Evolutionary conservation across 2,797 vertebrate genomes (phyloP).

Genomic region (Adelosebastes latens): DNA sequence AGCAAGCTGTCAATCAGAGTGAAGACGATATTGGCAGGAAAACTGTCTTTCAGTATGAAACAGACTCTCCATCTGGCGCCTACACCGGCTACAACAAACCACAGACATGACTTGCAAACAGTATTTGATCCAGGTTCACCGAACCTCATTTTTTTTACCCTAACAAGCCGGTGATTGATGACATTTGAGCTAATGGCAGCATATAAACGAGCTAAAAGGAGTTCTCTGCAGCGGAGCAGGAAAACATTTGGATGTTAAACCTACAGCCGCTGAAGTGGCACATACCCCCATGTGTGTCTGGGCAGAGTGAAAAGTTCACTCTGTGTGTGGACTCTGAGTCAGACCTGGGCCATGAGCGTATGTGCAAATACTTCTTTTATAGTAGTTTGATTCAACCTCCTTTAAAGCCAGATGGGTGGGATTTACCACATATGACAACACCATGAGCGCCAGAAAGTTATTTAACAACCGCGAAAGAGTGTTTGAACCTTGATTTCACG

Average conservation of each 20-base stretch:
- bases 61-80: slow-evolving; percentile 40
- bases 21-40: not conserved
- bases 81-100: slow-evolving; percentile 31
- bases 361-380: slow-evolving; percentile 43
- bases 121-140: slow-evolving; percentile 30
- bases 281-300: slow-evolving; percentile 15
- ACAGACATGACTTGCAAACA: slow-evolving; percentile 41
- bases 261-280: slow-evolving; percentile 7
- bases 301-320: slow-evolving; percentile 66
- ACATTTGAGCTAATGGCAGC: slow-evolving; percentile 19
- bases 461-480: slow-evolving; percentile 46
- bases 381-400: slow-evolving; percentile 45
- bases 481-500: slow-evolving; percentile 18
- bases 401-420: slow-evolving; percentile 63
- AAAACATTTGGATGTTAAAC: slow-evolving; percentile 36
- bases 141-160: slow-evolving; percentile 26
- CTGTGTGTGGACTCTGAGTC: slow-evolving; percentile 60
- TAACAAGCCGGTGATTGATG: slow-evolving; percentile 44
- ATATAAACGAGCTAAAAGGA: not conserved
- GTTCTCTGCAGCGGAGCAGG: not conserved
- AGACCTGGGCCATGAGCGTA: slow-evolving; percentile 42
- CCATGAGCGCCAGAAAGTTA: slow-evolving; percentile 28
- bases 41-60: not conserved
- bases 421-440: slow-evolving; percentile 55
- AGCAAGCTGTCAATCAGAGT: slow-evolving; percentile 8